Conservation (phyloP, 2,113 vertebrate species). For the Syrmaticus mikado region DNA sequence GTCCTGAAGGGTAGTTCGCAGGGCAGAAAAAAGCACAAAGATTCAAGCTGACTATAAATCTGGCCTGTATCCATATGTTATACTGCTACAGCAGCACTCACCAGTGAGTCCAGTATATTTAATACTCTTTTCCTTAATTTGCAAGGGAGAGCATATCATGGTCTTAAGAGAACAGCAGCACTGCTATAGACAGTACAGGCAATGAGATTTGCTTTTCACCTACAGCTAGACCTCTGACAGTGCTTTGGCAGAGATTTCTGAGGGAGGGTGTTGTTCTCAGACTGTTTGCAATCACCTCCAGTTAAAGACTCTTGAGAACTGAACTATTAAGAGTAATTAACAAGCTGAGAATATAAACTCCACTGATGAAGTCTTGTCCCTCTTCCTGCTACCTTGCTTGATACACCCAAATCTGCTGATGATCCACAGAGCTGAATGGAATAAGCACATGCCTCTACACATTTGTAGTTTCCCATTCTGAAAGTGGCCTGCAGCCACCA, state of each 20-base stretch:
- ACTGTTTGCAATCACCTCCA: background rate
- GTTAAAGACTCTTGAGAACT: background rate
- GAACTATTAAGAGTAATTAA: background rate
- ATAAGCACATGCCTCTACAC: background rate
- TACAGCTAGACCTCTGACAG: background rate
- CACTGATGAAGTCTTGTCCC: background rate
- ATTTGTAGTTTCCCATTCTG: background rate
- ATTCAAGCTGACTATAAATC: background rate
- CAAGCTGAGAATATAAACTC: background rate
- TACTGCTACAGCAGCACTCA: background rate
- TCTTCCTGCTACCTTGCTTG: background rate
- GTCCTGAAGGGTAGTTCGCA: background rate
- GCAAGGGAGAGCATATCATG: too few relatives aligned
- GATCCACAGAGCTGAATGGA: background rate
- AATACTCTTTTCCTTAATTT: background rate
- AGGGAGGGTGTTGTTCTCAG: background rate
- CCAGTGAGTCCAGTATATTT: background rate
- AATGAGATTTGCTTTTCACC: background rate
- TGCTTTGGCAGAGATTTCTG: background rate
- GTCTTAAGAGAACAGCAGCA: background rate
- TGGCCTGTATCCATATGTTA: background rate
- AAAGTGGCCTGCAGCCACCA: background rate
- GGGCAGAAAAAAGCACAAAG: background rate
- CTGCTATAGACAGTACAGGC: background rate
- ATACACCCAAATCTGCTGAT: background rate